Evolutionary conservation across 2,797 vertebrate species (phyloP), one percentile per base, ranked within the genome.

Genomic region (Eleutherodactylus coqui): DNA sequence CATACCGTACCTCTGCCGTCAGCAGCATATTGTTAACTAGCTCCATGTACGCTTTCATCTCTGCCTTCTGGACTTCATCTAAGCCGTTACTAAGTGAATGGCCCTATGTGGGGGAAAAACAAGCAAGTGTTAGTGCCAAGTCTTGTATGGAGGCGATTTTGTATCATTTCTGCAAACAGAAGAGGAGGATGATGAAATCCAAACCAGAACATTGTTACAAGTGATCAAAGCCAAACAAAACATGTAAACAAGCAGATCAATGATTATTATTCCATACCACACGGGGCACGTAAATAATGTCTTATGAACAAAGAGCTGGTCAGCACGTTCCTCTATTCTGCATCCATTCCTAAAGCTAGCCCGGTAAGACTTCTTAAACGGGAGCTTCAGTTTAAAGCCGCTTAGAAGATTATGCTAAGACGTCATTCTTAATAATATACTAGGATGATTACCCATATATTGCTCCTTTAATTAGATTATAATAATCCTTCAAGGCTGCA

Each of bases 21-120:
- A 98, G 94, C 81, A 98, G 95, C 97, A 98, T 98, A 92, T 98
- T 99, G 94, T 99, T 99, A 91, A 99, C 97, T 91, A 99, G 91
- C 93, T 99, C 98, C 97, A 99, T 98, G 93, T 98, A 99, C 16
- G 98, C 98, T 92, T 99, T 99, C 97, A 99, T 98, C 92, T 99
- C 98, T 78, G 98, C 98, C 91, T 97, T 97, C 89, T 99, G 97
- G 86, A 99, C 95, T 85, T 99, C 98, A 90, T 98, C 96, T 90
- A 99, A 90, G 8, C 96, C 94, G 58, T 99, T 97, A 86, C 97
- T 99, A 91, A 99, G 94, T 89, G 96, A 97, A 94, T 99, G 96
- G 89, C 98, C 98, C 98, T 99, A 92, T 83, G 85, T 83, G 53
- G 43, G 79, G 90, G 77, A 85, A 16, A 89, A 9, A 89, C 10